A percentile compares a stretch with the other conserved stretches of the same genome.
Evolutionary conservation across 2,113 vertebrate species (phyloP).

Genomic region (Etia nguti): DNA sequence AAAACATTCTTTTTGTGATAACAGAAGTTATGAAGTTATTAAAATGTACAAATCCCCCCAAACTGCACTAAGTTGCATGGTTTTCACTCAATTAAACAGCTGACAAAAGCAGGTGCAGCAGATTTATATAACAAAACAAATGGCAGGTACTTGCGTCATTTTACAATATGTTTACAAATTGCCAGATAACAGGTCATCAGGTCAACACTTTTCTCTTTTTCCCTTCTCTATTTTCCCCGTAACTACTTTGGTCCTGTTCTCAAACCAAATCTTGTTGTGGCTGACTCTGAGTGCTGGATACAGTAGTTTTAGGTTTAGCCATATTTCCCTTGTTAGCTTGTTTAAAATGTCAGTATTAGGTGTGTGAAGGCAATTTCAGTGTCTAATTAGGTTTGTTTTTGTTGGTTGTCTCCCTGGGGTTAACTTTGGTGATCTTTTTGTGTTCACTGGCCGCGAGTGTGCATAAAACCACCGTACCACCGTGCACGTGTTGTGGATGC

Average conservation of each 20-base stretch:
- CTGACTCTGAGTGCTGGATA: background rate
- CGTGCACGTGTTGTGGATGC: background rate
- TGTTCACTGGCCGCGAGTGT: background rate
- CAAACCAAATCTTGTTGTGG: background rate
- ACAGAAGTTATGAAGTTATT: background rate
- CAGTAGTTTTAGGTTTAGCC: background rate
- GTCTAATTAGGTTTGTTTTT: background rate
- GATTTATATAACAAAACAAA: background rate
- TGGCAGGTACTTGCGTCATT: background rate
- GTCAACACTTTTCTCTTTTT: background rate
- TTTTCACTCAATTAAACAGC: background rate
- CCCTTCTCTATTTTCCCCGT: background rate
- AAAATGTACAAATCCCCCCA: background rate
- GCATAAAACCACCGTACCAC: background rate
- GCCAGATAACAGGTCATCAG: background rate
- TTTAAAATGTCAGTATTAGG: background rate
- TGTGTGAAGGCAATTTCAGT: background rate
- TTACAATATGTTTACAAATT: background rate
- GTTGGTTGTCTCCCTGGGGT: background rate
- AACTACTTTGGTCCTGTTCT: background rate
- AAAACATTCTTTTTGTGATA: background rate
- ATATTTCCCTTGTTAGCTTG: background rate
- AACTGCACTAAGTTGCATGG: background rate
- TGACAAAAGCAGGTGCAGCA: background rate
- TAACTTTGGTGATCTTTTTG: background rate